Percentiles rank a stretch among this genome's conserved stretches.
These are phyloP conservation scores for Sebastes kiyomatsui DNA, from an alignment of 2,797 vertebrate genomes.

Conservation along the genomic window DNA sequence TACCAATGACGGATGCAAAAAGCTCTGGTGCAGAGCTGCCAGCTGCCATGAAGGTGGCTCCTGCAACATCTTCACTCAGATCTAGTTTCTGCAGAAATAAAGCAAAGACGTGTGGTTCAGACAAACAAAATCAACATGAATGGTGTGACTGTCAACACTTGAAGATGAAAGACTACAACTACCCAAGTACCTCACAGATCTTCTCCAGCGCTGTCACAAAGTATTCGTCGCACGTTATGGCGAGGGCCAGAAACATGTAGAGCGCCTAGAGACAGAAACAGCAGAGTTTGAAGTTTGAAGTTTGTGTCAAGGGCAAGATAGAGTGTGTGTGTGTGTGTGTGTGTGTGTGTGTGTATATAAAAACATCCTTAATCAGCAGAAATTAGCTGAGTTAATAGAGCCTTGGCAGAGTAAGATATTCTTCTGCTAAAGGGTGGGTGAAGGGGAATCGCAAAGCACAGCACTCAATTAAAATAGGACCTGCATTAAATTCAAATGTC, in stretches of 20 bases:
- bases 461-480: slow-evolving; percentile 10
- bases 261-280: slow-evolving; percentile 83
- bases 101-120: neutral
- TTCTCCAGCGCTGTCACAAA: slow-evolving; percentile 98
- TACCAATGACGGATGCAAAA: slow-evolving; percentile 97
- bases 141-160: rapidly evolving
- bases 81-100: slow-evolving; percentile 88
- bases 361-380: slow-evolving; percentile 22
- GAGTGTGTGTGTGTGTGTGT: neutral
- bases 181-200: slow-evolving; percentile 92
- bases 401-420: neutral
- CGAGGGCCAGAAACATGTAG: slow-evolving; percentile 98
- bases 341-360: neutral
- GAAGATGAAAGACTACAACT: neutral
- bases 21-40: slow-evolving; percentile 98
- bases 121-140: neutral
- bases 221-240: slow-evolving; percentile 97
- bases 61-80: slow-evolving; percentile 96
- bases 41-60: slow-evolving; percentile 99
- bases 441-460: slow-evolving; percentile 16
- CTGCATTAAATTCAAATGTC: slow-evolving; percentile 23
- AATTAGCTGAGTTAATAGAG: slow-evolving; percentile 2
- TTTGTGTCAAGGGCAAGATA: neutral
- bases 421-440: slow-evolving; percentile 10
- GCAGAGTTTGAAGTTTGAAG: neutral